Evolutionary conservation across 1,140 invertebrate species (phyloP), one percentile per base, ranked within the genome.

Genomic region (Drosophila suzukii): DNA sequence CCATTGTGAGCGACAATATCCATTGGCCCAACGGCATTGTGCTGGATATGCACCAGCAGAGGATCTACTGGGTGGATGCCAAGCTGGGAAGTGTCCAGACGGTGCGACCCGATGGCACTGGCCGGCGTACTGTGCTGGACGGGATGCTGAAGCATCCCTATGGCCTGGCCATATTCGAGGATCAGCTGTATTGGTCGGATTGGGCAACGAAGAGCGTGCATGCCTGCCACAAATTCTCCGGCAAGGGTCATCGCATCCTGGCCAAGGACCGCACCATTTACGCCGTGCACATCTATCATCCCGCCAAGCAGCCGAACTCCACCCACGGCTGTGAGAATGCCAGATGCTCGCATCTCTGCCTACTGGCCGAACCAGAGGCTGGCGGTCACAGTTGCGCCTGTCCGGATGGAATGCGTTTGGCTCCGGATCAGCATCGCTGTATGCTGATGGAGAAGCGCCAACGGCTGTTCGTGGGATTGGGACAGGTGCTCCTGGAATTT

Each of bases 21-120:
- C 94, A 94, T 41, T 98, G 97, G 96, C 97, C 98, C 0, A 98
- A 97, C 91, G 97, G 97, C 3, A 93, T 99, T 8, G 95, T 97
- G 2, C 93, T 99, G 49, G 98, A 99, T 92, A 95, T 96, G 84
- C 95, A 96, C 15, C 97, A 96, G 67, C 93, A 95, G 17, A 93
- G 97, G 50, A 93, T 96, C 6, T 96, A 97, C 76, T 97, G 97
- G 94, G 95, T 97, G 0, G 96, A 97, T 76, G 94, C 94, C 1
- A 96, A 97, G 75, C 78, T 94, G 6, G 93, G 93, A 43, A 95
- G 93, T 58, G 95, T 98, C 2, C 97, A 97, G 92, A 96, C 96
- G 3, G 93, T 97, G 15, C 93, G 94, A 15, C 93, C 98, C 7
- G 95, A 97, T 91, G 97, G 97, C 30, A 94, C 93, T 2, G 95